Percentiles rank a stretch among this genome's conserved stretches.
Conservation (phyloP, 1,140 invertebrate species). For the Hestina assimilis region DNA sequence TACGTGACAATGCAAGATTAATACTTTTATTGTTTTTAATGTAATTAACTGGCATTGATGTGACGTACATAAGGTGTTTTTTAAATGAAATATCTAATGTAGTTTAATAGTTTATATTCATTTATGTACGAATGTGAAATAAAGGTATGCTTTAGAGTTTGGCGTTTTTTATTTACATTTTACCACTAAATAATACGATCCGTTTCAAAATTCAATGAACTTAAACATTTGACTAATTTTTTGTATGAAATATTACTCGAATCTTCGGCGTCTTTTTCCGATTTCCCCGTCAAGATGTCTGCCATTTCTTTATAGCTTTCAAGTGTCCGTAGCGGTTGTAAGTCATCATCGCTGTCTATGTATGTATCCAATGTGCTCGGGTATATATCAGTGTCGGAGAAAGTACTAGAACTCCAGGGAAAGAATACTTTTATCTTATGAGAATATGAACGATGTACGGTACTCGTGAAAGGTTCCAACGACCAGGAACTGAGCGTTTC, state of each 20-base stretch:
- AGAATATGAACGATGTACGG: slow-evolving; percentile 15
- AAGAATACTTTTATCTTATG: slow-evolving; percentile 28
- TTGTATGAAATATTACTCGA: background rate
- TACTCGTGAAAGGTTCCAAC: slow-evolving; percentile 40
- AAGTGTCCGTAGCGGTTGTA: background rate
- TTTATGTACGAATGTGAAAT: no score
- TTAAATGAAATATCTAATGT: background rate
- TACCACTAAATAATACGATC: no score
- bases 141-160: no score
- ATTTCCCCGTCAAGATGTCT: background rate
- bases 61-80: no score
- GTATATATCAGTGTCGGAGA: slow-evolving; percentile 39
- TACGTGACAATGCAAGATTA: background rate
- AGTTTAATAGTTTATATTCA: background rate
- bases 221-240: background rate
- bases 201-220: background rate
- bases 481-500: slow-evolving; percentile 46
- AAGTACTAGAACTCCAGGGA: slow-evolving; percentile 40
- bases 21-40: no score
- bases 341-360: background rate
- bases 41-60: no score
- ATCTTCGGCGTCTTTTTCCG: background rate
- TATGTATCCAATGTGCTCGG: slow-evolving; percentile 34
- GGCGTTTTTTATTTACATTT: no score
- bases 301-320: background rate